Evolutionary conservation across 37 sponge, comb jelly and placozoan species (phyloP).

Genomic region (Beroe ovata): DNA sequence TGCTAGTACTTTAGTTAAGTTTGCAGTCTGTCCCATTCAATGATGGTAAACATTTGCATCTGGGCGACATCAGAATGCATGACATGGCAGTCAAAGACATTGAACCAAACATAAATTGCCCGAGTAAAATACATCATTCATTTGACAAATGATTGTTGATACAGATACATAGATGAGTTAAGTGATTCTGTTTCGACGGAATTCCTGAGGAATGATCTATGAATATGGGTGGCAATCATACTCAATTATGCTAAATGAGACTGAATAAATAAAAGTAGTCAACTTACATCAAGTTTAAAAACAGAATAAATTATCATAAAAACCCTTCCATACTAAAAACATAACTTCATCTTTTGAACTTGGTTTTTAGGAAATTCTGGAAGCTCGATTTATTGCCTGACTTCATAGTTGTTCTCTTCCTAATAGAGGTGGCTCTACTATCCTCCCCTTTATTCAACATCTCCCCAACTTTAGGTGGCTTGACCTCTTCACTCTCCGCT

Average conservation of each 20-base stretch:
- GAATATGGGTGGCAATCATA: no score
- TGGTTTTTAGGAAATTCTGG: slow-evolving; percentile 47
- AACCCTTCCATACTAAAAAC: slow-evolving; percentile 21
- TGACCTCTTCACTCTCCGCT: slow-evolving; percentile 31
- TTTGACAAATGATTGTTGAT: no score
- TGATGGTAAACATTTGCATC: no score
- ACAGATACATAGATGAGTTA: no score
- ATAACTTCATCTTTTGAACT: slow-evolving; percentile 17
- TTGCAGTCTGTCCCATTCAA: background rate
- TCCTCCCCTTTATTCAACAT: slow-evolving; percentile 64
- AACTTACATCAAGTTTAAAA: no score
- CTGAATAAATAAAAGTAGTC: background rate
- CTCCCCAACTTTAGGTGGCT: background rate
- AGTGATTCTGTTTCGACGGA: no score
- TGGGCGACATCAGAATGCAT: no score
- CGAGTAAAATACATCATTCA: no score
- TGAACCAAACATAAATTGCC: no score
- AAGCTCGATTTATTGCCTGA: slow-evolving; percentile 23
- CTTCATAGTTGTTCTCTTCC: slow-evolving; percentile 29
- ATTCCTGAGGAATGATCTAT: no score
- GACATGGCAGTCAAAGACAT: no score
- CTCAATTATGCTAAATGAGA: no score
- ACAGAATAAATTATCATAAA: slow-evolving; percentile 45
- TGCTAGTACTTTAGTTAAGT: slow-evolving; percentile 7
- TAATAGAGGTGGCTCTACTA: slow-evolving; percentile 12